These are phyloP conservation scores for Rhinogobius similis DNA, from an alignment of 2,113 vertebrate species.

Conservation along the genomic window DNA sequence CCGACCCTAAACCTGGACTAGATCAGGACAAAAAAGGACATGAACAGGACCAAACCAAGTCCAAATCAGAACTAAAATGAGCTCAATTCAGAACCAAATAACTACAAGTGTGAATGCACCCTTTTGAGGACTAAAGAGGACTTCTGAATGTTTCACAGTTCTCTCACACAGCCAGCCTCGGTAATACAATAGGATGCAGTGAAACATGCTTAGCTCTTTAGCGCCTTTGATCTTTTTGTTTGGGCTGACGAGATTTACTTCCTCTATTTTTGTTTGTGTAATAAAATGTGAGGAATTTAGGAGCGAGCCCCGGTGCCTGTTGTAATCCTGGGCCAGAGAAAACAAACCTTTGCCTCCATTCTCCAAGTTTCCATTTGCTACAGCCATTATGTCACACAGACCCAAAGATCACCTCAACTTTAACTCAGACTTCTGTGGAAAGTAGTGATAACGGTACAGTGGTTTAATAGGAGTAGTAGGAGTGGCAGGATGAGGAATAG, in stretches of 20 bases:
- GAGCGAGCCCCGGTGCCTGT: conserved; percentile 30
- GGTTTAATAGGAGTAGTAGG: background rate
- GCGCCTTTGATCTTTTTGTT: conserved; percentile 45
- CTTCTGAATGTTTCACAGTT: background rate
- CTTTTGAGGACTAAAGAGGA: too few relatives aligned
- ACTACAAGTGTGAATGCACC: too few relatives aligned
- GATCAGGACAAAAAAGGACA: too few relatives aligned
- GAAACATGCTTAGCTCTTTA: conserved; percentile 18
- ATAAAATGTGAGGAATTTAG: conserved; percentile 68
- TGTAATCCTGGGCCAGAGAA: conserved; percentile 39
- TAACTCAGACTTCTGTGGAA: background rate
- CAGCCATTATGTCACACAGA: conserved; percentile 45
- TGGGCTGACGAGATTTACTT: conserved; percentile 39
- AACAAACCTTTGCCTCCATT: conserved; percentile 53
- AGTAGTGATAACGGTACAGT: background rate
- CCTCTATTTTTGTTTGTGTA: conserved; percentile 54
- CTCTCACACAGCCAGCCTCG: conserved; percentile 23
- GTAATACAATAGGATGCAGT: conserved; percentile 37
- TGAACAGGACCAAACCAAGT: too few relatives aligned
- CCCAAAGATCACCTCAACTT: background rate
- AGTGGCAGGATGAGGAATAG: background rate
- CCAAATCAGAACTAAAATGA: too few relatives aligned
- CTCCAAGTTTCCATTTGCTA: conserved; percentile 67
- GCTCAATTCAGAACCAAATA: too few relatives aligned
- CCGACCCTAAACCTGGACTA: too few relatives aligned